Evolutionary conservation across 92 coral and sea anemone species (phyloP).

Genomic region (Zoanthus solanderi): DNA sequence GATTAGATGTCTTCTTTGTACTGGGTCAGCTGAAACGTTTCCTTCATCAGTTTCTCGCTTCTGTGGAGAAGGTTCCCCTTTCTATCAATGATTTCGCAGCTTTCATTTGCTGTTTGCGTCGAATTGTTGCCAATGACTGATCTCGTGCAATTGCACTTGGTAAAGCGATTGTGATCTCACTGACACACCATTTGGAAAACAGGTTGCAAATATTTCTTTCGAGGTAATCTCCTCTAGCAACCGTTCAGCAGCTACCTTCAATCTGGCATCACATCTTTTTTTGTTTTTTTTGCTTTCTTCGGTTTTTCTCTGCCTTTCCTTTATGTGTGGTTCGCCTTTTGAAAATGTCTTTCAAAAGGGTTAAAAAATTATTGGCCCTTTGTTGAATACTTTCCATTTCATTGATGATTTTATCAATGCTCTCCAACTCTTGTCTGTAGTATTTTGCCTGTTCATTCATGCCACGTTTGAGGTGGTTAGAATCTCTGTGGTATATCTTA

Average conservation of each 20-base stretch:
- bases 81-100: neutral
- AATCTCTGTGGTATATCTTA: too few species aligned
- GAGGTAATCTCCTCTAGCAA: slow-evolving; percentile 13
- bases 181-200: slow-evolving; percentile 13
- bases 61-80: neutral
- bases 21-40: neutral
- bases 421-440: too few species aligned
- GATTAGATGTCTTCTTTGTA: neutral
- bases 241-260: slow-evolving; percentile 19
- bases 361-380: too few species aligned
- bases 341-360: too few species aligned
- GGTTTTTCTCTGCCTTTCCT: neutral
- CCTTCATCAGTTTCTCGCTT: neutral
- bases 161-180: slow-evolving; percentile 11
- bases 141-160: slow-evolving; percentile 13
- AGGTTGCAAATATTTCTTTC: slow-evolving; percentile 21
- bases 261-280: slow-evolving; percentile 6
- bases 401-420: too few species aligned
- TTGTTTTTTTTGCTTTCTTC: neutral
- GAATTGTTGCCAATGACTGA: slow-evolving; percentile 2
- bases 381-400: too few species aligned
- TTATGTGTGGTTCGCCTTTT: too few species aligned
- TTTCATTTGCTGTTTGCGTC: slow-evolving; percentile 18
- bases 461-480: too few species aligned
- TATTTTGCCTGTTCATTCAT: too few species aligned